Evolutionary conservation across 2,888 invertebrate species (phyloP), one percentile per base, ranked within the genome.

Genomic region (Lepas anatifera): DNA sequence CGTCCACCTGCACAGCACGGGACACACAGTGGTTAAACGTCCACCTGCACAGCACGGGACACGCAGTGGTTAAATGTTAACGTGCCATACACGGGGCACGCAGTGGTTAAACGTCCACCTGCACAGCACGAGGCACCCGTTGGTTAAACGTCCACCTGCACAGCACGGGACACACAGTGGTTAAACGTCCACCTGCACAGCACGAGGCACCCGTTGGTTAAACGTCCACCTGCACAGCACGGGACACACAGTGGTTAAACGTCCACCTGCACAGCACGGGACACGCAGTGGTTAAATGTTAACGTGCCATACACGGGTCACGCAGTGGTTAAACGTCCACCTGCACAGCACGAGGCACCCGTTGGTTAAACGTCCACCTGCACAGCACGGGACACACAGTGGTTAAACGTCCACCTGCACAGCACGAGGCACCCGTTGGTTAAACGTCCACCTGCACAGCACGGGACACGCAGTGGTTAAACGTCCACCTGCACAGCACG

Each of bases 61-160:
- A 96, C 96, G 68, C 96, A 96, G 1, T 97, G 96, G 82, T 98
- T 98, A 76, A 98, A 96, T 0, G 97, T 98, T 97, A n/a, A n/a
- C n/a, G n/a, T n/a, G n/a, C n/a, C n/a, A n/a, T n/a, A n/a, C 97
- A 97, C 73, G 95, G 84, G 74, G 81, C 2, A 96, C 96, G 68
- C 96, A 96, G 1, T 97, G 96, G 82, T 98, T 98, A 76, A 98
- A 96, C 0, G 97, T 98, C 97, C 97, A 97, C 73, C 95, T 84
- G 74, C 11, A 10, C 16, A 13, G 6, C 32, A 10, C 2, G 18
- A 63, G 18, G 11, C 16, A 3, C 16, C 13, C 27, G 13, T 25
- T n/a, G 29, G 29, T 52, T 13, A 52, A 2, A 35, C n/a, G n/a
- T n/a, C n/a, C n/a, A n/a, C n/a, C n/a, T n/a, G n/a, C n/a, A n/a